Conservation (phyloP, 2,113 vertebrate genomes). For the Siphamia tubifer region DNA sequence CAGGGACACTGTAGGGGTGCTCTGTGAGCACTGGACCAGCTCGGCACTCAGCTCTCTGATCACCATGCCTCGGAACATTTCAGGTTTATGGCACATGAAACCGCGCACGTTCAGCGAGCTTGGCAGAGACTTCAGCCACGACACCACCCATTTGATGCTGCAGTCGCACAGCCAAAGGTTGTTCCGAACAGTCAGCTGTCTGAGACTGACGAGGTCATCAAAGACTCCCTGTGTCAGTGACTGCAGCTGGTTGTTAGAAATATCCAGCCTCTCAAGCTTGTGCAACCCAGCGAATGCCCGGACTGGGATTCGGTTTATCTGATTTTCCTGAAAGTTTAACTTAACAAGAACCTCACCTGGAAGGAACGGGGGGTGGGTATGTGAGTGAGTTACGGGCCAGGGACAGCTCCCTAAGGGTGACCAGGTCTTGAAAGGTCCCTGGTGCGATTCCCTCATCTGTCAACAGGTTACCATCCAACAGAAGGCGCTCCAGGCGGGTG, state of each 20-base stretch:
- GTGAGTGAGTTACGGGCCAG: constrained; percentile 90
- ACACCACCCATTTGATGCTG: constrained; percentile 90
- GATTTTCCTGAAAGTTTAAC: constrained; percentile 92
- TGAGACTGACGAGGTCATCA: constrained; percentile 85
- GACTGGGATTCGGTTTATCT: constrained; percentile 88
- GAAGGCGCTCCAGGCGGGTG: constrained; percentile 86
- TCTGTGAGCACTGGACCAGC: constrained; percentile 86
- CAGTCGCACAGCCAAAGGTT: constrained; percentile 95
- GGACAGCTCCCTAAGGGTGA: constrained; percentile 89
- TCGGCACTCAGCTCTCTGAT: constrained; percentile 91
- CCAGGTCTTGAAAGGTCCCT: constrained; percentile 87
- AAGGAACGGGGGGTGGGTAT: constrained; percentile 83
- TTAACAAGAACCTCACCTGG: constrained; percentile 86
- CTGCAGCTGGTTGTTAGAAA: constrained; percentile 92
- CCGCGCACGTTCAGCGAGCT: constrained; percentile 89
- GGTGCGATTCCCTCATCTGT: constrained; percentile 89
- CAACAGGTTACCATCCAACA: constrained; percentile 90
- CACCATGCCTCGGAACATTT: constrained; percentile 90
- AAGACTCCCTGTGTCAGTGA: constrained; percentile 87
- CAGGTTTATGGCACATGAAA: constrained; percentile 94
- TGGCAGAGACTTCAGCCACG: constrained; percentile 90
- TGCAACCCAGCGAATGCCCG: constrained; percentile 86
- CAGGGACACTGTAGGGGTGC: constrained; percentile 71
- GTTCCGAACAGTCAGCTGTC: constrained; percentile 92
- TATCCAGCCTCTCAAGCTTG: constrained; percentile 88